Base-by-base conservation (phyloP, 2,797 vertebrate genomes). In the Prunella strophiata region DNA sequence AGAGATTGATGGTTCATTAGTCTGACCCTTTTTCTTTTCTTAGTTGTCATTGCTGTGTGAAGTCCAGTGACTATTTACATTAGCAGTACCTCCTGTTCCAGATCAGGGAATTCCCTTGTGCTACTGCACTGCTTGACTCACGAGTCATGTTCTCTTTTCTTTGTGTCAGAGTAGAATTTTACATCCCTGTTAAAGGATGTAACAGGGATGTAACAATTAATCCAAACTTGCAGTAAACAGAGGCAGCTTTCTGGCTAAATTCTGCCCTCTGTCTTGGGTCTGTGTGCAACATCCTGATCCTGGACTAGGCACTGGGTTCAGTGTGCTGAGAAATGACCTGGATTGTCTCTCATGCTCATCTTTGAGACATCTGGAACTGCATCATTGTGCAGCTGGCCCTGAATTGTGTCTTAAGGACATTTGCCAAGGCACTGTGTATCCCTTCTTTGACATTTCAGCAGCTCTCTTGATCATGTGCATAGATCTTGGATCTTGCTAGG, bases 61-160 rank as follows among this genome's bases (percentile, higher is more conserved):
- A 52, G 40, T 81, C 66, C 8, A 2, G 36, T 79, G 54, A 61
- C 25, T 83, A 1, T 80, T 8, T 52, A 63, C 23, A 67, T 22
- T 51, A 29, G 25, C 42, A 76, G 11, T 88, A 50, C 48, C 48
- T 94, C 51, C 63, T 86, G 74, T 51, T 85, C 54, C 76, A 87
- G 76, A 51, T 51, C 62, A 63, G 75, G 75, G 51, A 94, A 65
- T 74, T 92, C 70, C 72, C n/a, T 72, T 71, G 34, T 73, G 78
- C 29, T 78, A 23, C 11, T 40, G 17, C 6, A 15, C 25, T 88
- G n/a, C 30, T 78, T 73, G 51, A 66, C 16, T 76, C 14, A 32
- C 0, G 0, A 79, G 40, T 58, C 11, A 1, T 8, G 15, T 58
- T 75, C 29, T 73, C 21, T 59, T 82, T 40, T 51, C 20, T 45